These are phyloP conservation scores for Melitaea cinxia DNA, from an alignment of 1,140 invertebrate genomes.

Conservation along the genomic window DNA sequence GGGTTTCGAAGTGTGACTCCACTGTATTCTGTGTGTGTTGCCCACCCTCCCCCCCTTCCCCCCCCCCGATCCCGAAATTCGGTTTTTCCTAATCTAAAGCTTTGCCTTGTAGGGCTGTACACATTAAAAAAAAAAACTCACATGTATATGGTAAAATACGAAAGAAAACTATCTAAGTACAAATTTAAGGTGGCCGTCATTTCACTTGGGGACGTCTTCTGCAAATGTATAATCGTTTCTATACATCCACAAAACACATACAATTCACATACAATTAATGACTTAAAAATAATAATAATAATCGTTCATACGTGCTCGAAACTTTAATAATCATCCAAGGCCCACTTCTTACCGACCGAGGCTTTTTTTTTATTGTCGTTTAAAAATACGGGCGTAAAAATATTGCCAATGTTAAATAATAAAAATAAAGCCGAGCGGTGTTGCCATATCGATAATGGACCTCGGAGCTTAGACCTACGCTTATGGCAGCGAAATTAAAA, in stretches of 20 bases:
- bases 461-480: constrained; percentile 57
- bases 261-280: not conserved
- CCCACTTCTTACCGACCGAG: constrained; percentile 66
- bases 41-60: too few species aligned
- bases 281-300: constrained; percentile 6
- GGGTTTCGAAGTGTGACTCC: too few species aligned
- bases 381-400: not conserved
- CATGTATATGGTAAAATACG: constrained; percentile 58
- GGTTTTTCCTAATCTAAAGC: too few species aligned
- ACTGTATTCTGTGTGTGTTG: too few species aligned
- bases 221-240: not conserved
- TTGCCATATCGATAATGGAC: constrained; percentile 51
- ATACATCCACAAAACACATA: constrained; percentile 12
- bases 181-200: constrained; percentile 70
- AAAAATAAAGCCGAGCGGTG: constrained; percentile 39
- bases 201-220: constrained; percentile 5
- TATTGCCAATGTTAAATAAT: not conserved
- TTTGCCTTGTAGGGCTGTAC: too few species aligned
- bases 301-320: constrained; percentile 12
- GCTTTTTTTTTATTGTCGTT: too few species aligned
- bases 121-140: constrained; percentile 50
- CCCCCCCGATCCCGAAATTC: too few species aligned
- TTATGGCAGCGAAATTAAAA: constrained; percentile 74
- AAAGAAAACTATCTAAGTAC: constrained; percentile 65
- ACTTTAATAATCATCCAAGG: constrained; percentile 34